These are phyloP conservation scores for Anoplius nigerrimus DNA, from an alignment of 2,888 invertebrate genomes.

Conservation along the genomic window DNA sequence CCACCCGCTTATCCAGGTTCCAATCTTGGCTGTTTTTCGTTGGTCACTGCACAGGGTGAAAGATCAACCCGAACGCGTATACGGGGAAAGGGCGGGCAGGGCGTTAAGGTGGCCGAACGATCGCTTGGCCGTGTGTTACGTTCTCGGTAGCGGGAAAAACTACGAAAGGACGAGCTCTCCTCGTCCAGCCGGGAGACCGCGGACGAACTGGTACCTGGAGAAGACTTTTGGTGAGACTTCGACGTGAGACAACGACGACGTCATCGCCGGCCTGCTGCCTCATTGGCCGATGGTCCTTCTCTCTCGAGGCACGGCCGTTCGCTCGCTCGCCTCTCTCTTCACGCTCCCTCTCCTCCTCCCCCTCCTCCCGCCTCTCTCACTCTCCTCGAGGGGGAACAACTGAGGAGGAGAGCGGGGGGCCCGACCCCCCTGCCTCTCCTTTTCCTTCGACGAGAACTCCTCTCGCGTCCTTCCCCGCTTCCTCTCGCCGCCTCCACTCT, in stretches of 20 bases:
- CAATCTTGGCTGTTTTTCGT: slow-evolving; percentile 58
- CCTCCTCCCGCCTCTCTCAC: too few species aligned
- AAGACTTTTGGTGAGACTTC: slow-evolving; percentile 67
- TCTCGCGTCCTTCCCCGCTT: slow-evolving; percentile 26
- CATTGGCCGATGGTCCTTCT: slow-evolving; percentile 64
- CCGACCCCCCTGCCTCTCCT: slow-evolving; percentile 44
- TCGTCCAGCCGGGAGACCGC: slow-evolving; percentile 72
- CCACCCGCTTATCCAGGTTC: slow-evolving; percentile 57
- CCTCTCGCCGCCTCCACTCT: slow-evolving; percentile 22
- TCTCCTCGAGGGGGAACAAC: too few species aligned
- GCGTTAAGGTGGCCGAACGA: slow-evolving; percentile 3
- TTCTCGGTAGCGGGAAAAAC: slow-evolving; percentile 15
- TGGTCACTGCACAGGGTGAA: slow-evolving; percentile 48
- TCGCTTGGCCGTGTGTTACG: background rate
- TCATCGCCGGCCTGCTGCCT: slow-evolving; percentile 63
- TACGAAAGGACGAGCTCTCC: slow-evolving; percentile 42
- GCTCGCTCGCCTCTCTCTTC: slow-evolving; percentile 51
- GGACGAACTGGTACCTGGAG: slow-evolving; percentile 70
- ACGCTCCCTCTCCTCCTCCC: background rate
- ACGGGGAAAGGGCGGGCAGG: slow-evolving; percentile 16
- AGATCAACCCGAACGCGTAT: slow-evolving; percentile 7
- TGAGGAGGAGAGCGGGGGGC: too few species aligned
- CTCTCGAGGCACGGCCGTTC: slow-evolving; percentile 29
- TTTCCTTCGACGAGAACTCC: slow-evolving; percentile 49
- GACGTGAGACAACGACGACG: slow-evolving; percentile 67